Conservation (phyloP, 2,888 invertebrate species). For the Isoperla grammatica region DNA sequence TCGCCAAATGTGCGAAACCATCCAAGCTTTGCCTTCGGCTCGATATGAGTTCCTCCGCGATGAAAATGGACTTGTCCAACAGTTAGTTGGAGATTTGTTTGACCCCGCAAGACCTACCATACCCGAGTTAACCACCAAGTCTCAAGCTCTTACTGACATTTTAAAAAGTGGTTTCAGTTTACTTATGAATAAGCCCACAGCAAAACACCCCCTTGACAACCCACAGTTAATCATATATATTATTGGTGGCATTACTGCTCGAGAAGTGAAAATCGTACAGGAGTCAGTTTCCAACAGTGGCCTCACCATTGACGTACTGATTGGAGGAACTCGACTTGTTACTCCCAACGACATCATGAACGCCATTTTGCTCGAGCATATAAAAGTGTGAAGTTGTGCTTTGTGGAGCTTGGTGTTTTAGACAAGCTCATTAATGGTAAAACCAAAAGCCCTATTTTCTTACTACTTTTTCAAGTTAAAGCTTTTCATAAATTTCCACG, state of each 20-base stretch:
- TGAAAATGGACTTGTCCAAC: slow-evolving; percentile 47
- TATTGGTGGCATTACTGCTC: slow-evolving; percentile 60
- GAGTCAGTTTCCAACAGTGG: slow-evolving; percentile 34
- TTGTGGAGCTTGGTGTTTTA: no score
- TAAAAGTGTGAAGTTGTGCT: neutral
- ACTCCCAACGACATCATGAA: slow-evolving; percentile 22
- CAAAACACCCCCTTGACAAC: slow-evolving; percentile 58
- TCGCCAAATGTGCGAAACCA: neutral
- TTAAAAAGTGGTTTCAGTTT: slow-evolving; percentile 62
- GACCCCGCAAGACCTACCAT: slow-evolving; percentile 54
- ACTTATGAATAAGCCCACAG: slow-evolving; percentile 49
- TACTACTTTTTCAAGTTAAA: no score
- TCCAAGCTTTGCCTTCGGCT: slow-evolving; percentile 7
- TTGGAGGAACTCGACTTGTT: slow-evolving; percentile 27
- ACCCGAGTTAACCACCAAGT: slow-evolving; percentile 52
- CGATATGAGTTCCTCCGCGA: neutral
- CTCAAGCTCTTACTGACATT: slow-evolving; percentile 48
- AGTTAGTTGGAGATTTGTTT: slow-evolving; percentile 54
- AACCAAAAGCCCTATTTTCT: no score
- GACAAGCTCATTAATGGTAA: no score
- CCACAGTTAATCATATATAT: slow-evolving; percentile 58
- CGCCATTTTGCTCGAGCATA: slow-evolving; percentile 5
- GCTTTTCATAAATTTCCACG: no score
- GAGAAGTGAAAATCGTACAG: slow-evolving; percentile 49
- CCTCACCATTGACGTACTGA: slow-evolving; percentile 21